Evolutionary conservation across 1,140 invertebrate genomes (phyloP), one percentile per base, ranked within the genome.

Genomic region (Neodiprion lecontei): DNA sequence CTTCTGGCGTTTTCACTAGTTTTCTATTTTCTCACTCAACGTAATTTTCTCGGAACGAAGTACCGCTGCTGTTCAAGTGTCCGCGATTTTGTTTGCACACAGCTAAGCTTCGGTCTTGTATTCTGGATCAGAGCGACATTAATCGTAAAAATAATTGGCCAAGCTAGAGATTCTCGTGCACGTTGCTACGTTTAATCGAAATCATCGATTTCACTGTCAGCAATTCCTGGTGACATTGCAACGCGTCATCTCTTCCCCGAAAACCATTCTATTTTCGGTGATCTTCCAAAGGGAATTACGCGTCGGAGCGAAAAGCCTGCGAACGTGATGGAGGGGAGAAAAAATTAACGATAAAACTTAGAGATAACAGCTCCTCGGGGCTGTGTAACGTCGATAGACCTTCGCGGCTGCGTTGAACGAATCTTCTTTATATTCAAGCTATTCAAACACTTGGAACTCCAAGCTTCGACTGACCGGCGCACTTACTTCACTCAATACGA

Each of bases 281-380:
- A 61, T 61, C 53, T 12, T n/a, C 53, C 53, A 12, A 61, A 61
- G 11, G 53, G n/a, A 61, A 61, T 61, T 61, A 61, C 53, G 53
- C 14, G 14, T 53, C 50, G 14, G 50, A 53, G 9, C 50, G 50
- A 53, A 53, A 14, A 14, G 9, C 50, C 7, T 61, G 7, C 53
- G 53, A 61, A 61, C 53, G 53, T 61, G 53, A 61, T 8, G 53
- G 7, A 61, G 28, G 28, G 28, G 28, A 4, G n/a, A 61, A 8
- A 8, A 8, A 61, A 61, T 61, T 61, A 61, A 61, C 53, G 53
- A 61, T 61, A 61, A 61, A 61, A 61, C 53, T 61, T 61, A 8
- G 53, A 61, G 53, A 61, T 61, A 61, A 61, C 53, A 12, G 53
- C 53, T 61, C n/a, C 53, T n/a, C 53, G 53, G 53, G 53, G 53